Conservation (phyloP, 2,888 invertebrate genomes). For the Dasypogon diadema region DNA sequence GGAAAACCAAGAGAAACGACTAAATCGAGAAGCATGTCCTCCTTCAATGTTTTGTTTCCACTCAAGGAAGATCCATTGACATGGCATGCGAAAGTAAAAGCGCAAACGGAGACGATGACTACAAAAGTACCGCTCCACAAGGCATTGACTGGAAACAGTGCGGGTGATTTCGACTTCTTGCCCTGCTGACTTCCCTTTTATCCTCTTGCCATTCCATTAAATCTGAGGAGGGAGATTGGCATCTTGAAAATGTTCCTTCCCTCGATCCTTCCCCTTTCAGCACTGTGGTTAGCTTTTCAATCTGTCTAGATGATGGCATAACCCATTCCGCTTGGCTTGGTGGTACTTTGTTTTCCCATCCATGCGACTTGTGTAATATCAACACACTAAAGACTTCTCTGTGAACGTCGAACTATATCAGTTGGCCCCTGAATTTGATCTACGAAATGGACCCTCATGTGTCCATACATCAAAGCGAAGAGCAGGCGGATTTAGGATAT, state of each 20-base stretch:
- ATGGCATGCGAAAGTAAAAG: conserved; percentile 40
- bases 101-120: conserved; percentile 41
- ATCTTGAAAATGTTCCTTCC: conserved; percentile 46
- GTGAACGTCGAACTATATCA: conserved; percentile 24
- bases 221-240: conserved; percentile 48
- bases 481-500: conserved; percentile 29
- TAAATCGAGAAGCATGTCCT: conserved; percentile 34
- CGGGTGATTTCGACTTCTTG: conserved; percentile 6
- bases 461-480: conserved; percentile 40
- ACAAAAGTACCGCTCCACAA: conserved; percentile 42
- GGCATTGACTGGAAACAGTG: conserved; percentile 26
- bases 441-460: conserved; percentile 29
- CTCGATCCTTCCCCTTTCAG: neutral
- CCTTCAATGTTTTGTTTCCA: conserved; percentile 10
- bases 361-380: neutral
- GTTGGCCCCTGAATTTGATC: conserved; percentile 25
- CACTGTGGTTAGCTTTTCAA: conserved; percentile 41
- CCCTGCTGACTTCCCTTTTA: neutral
- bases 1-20: conserved; percentile 7
- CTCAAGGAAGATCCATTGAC: conserved; percentile 17
- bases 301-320: conserved; percentile 5
- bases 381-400: neutral
- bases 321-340: neutral
- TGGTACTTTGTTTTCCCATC: neutral
- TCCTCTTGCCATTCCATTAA: conserved; percentile 30